phyloP scores from a whole-genome alignment of 2,797 vertebrate species.

The Meriones psammophilus region DNA sequence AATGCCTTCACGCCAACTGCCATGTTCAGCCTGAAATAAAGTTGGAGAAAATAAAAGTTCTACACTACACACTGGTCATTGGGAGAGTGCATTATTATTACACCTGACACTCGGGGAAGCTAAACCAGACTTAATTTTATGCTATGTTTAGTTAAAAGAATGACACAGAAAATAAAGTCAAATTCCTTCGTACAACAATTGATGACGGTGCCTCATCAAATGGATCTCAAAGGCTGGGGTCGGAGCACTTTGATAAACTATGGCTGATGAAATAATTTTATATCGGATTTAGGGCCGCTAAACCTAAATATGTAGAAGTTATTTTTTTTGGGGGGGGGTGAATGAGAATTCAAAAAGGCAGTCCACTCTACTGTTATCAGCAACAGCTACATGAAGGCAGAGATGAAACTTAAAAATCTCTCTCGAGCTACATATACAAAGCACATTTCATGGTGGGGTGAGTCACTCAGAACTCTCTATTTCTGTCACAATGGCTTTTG shows the following conservation, averaged over 20 bases:
- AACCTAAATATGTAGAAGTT: not conserved
- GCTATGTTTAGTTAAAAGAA: slow-evolving; percentile 86
- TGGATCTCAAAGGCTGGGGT: slow-evolving; percentile 68
- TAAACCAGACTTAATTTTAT: slow-evolving; percentile 88
- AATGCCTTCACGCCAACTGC: slow-evolving; percentile 30
- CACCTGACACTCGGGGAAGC: slow-evolving; percentile 83
- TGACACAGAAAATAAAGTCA: slow-evolving; percentile 84
- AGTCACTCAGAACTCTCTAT: slow-evolving; percentile 80
- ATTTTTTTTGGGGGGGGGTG: not conserved
- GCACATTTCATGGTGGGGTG: slow-evolving; percentile 72
- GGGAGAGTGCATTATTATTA: slow-evolving; percentile 81
- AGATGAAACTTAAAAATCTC: slow-evolving; percentile 70
- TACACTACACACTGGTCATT: slow-evolving; percentile 63
- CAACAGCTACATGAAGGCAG: slow-evolving; percentile 59
- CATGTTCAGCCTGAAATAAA: slow-evolving; percentile 64
- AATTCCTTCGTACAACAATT: slow-evolving; percentile 80
- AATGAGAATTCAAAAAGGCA: not conserved
- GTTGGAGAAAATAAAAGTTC: slow-evolving; percentile 68
- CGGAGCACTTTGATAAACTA: not conserved
- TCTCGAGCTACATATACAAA: slow-evolving; percentile 66
- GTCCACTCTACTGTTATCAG: not conserved
- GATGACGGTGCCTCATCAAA: slow-evolving; percentile 81
- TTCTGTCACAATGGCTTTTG: slow-evolving; percentile 83
- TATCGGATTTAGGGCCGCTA: not conserved
- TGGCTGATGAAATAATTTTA: slow-evolving; percentile 61